Conservation (phyloP, 2,113 vertebrate genomes). For the Anhinga anhinga region DNA sequence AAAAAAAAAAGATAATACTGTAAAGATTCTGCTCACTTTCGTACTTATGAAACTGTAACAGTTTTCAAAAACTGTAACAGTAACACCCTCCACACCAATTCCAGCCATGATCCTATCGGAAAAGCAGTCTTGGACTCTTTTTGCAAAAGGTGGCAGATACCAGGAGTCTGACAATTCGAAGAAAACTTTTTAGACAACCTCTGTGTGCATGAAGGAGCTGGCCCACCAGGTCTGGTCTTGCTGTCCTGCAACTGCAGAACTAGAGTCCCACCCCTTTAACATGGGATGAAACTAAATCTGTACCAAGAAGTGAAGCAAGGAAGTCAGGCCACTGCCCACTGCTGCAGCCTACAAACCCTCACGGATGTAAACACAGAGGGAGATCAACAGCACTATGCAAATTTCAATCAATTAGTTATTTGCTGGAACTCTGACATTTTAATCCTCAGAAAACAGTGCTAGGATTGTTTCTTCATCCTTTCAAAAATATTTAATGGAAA, state of each 20-base stretch:
- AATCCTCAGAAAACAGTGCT: background rate
- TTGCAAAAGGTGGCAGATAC: background rate
- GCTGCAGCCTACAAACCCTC: background rate
- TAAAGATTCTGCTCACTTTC: background rate
- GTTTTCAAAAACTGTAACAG: background rate
- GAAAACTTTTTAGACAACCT: background rate
- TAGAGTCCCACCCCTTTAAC: background rate
- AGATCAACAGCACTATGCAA: background rate
- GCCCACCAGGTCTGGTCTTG: background rate
- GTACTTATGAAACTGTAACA: background rate
- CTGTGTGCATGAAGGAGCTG: background rate
- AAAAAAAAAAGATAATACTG: background rate
- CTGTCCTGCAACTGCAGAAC: background rate
- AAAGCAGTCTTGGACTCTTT: background rate
- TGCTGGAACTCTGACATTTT: background rate
- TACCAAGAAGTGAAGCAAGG: background rate
- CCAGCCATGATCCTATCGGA: background rate
- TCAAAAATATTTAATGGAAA: background rate
- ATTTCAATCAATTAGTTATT: background rate
- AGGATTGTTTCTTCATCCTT: background rate
- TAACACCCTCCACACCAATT: background rate
- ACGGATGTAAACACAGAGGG: background rate
- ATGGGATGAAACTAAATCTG: background rate
- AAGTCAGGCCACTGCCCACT: background rate
- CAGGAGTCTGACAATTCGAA: background rate